Base-by-base conservation (phyloP, 1,140 invertebrate species). In the Meloidogyne floridensis region DNA sequence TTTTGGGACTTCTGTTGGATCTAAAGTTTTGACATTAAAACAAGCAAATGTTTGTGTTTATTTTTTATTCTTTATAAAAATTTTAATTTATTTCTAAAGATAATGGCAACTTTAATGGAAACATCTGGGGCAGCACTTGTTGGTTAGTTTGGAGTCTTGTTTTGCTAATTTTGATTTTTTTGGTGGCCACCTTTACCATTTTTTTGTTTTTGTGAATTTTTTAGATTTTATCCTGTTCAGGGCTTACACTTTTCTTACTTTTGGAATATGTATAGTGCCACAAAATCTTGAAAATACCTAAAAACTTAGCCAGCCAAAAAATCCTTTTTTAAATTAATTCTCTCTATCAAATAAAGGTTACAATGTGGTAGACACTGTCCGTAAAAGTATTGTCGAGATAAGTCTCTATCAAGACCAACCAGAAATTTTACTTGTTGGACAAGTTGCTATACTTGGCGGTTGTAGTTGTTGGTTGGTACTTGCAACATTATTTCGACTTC, bases 1-100 rank as follows among this genome's bases (percentile, higher is more conserved):
- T 9, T 98, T 98, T 90, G 97, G 96, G 0, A 98, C 97, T 7
- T 96, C 95, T 77, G 96, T 98, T 11, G 97, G 97, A 9, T 87
- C 86, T 2, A 87, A 87, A 47, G 86, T 85, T 18, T 59, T 86
- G 10, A 51, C 74, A 10, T 47, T 86, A 9, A 75, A 71, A 77
- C 32, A 59, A 59, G 84, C 84, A 43, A 84, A 85, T 59, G 43
- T 83, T 77, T 59, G 69, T 11, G 15, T 13, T 75, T 15, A 13
- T 75, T 56, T 54, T 43, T 43, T 75, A 42, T 75, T 32, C 20
- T 13, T 11, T 20, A 53, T 43, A 73, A 73, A 20, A 47, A 15
- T 73, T 32, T 43, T 10, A 75, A 15, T 47, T 47, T 18, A 18
- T 20, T 32, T 18, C 20, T 75, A 56, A 56, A 77, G 75, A 56